Conservation (phyloP, 2,888 invertebrate genomes). For the Philonicus albiceps region DNA sequence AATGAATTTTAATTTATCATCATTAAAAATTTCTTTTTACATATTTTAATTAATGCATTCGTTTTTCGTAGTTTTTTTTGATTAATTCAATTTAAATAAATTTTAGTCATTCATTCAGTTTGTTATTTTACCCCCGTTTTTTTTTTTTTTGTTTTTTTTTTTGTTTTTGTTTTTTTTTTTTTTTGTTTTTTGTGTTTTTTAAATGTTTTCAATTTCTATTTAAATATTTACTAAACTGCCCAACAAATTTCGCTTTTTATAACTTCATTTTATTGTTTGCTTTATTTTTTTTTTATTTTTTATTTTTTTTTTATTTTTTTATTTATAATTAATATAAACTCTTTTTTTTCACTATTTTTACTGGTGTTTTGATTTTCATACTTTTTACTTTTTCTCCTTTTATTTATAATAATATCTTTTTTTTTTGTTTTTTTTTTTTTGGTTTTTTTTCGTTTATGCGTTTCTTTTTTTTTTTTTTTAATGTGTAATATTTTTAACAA, state of each 20-base stretch:
- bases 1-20: too few species aligned
- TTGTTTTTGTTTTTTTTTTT: too few species aligned
- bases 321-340: constrained; percentile 9
- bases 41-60: too few species aligned
- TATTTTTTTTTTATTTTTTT: neutral
- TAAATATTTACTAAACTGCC: neutral
- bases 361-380: constrained; percentile 38
- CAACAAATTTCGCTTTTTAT: constrained; percentile 27
- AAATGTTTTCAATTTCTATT: too few species aligned
- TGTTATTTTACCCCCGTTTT: too few species aligned
- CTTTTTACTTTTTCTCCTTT: constrained; percentile 11
- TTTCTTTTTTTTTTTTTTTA: neutral
- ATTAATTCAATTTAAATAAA: too few species aligned
- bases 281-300: neutral
- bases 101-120: constrained; percentile 11
- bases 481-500: neutral
- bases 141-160: too few species aligned
- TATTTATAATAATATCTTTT: neutral
- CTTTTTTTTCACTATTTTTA: constrained; percentile 27
- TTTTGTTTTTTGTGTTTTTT: too few species aligned
- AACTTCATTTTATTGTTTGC: neutral
- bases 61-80: too few species aligned
- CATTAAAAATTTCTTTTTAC: too few species aligned
- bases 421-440: neutral
- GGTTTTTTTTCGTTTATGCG: neutral